phyloP scores from a whole-genome alignment of 2,888 invertebrate genomes.

The Endomychus coccineus region DNA sequence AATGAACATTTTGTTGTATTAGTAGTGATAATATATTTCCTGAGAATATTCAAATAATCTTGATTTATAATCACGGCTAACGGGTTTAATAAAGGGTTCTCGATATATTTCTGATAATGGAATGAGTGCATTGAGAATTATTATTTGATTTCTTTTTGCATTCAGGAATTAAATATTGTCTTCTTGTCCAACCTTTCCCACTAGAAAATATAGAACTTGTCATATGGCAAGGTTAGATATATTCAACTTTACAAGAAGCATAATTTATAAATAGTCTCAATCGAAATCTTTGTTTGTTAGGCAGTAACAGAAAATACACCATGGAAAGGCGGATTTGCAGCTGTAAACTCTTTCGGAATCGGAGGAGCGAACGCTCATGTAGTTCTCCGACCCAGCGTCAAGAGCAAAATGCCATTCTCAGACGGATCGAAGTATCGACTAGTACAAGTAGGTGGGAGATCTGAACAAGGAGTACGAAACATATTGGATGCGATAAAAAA shows the following conservation, averaged over 20 bases:
- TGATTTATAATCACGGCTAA: too few relatives aligned
- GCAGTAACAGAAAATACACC: constrained; percentile 47
- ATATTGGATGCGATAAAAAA: constrained; percentile 54
- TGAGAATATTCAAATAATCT: too few relatives aligned
- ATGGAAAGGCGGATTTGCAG: constrained; percentile 50
- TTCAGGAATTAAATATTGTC: neutral
- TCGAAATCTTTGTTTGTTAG: constrained; percentile 15
- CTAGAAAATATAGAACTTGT: too few relatives aligned
- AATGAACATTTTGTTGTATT: too few relatives aligned
- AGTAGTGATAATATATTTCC: too few relatives aligned
- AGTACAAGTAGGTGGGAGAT: constrained; percentile 54
- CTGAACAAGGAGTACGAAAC: constrained; percentile 62
- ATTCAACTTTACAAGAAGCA: too few relatives aligned
- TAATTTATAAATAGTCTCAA: too few relatives aligned
- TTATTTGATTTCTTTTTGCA: neutral
- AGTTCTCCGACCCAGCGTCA: constrained; percentile 41
- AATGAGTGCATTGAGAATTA: too few relatives aligned
- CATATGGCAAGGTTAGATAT: too few relatives aligned
- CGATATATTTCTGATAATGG: too few relatives aligned
- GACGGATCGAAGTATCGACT: constrained; percentile 39
- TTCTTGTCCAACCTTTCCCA: too few relatives aligned
- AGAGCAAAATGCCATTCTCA: constrained; percentile 31
- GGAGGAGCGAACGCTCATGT: constrained; percentile 55
- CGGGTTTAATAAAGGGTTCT: too few relatives aligned
- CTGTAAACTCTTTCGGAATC: constrained; percentile 59